Evolutionary conservation across 2,888 invertebrate species (phyloP), one percentile per base, ranked within the genome.

Genomic region (Tholera decimalis): DNA sequence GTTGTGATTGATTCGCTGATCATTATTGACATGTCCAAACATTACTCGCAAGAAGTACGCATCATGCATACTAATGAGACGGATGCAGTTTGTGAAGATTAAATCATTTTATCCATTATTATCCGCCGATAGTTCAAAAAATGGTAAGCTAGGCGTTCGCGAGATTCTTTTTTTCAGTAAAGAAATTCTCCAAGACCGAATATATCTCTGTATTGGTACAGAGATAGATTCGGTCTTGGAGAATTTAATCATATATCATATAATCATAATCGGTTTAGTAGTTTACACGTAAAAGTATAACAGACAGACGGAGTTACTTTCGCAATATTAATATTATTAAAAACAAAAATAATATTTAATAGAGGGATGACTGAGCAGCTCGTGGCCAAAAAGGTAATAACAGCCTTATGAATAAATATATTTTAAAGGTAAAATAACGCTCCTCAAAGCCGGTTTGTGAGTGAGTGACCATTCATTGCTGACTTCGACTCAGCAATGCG

Each of bases 1-100:
- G 44, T 65, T 81, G 79, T 70, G 77, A 79, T 75, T 77, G 68
- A 86, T 85, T 77, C 56, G 61, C 46, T 58, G 71, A 63, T 58
- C 55, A 46, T 56, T 63, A 76, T 69, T 68, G 69, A 61, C 70
- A 53, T 69, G 53, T 39, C 49, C 68, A 73, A 79, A 61, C 67
- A 71, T 62, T 62, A 60, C 26, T 9, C 28, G 53, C 26, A 30
- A 33, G 54, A 66, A 64, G 46, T 60, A 49, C 43, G 8, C 30
- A 62, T 67, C 56, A 59, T 72, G 73, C 54, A 60, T 79, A 54
- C 56, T 73, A 83, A 84, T 82, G 79, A 73, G 18, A 6, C 4
- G 18, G 62, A 7, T 18, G n/a, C 24, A 26, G 22, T 44, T 56
- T 44, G 24, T 73, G 47, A 44, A 11, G n/a, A 50, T 57, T 54